phyloP scores from a whole-genome alignment of 2,888 invertebrate genomes.

The Ophion obscuratus region DNA sequence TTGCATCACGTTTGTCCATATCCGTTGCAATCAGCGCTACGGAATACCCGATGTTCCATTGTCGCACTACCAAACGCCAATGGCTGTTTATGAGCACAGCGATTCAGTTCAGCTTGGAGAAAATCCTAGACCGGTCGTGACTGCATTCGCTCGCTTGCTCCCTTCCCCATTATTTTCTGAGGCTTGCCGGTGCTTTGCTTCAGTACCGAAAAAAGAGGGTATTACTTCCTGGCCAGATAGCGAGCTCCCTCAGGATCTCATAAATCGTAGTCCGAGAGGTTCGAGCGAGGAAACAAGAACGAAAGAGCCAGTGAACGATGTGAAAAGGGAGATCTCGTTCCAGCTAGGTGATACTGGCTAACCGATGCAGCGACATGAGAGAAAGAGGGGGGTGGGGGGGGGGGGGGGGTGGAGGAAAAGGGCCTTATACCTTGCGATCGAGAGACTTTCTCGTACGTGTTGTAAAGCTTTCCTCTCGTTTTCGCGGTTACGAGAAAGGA shows the following conservation, averaged over 20 bases:
- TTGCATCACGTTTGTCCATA: too few species aligned
- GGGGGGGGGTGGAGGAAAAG: not conserved
- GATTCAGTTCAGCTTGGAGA: constrained; percentile 24
- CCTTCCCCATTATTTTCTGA: constrained; percentile 4
- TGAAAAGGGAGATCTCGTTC: constrained; percentile 53
- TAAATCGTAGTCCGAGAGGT: constrained; percentile 79
- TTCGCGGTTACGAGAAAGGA: constrained; percentile 35
- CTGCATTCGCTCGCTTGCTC: constrained; percentile 48
- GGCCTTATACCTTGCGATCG: constrained; percentile 2
- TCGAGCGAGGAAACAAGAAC: constrained; percentile 74
- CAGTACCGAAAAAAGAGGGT: constrained; percentile 74
- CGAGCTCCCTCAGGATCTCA: constrained; percentile 81
- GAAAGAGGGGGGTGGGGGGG: constrained; percentile 15
- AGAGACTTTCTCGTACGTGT: constrained; percentile 29
- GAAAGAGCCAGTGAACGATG: constrained; percentile 42
- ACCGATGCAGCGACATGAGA: constrained; percentile 45
- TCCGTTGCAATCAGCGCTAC: too few species aligned
- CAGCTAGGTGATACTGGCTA: constrained; percentile 57
- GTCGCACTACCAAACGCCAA: too few species aligned
- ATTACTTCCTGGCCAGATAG: constrained; percentile 81
- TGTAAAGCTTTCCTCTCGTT: constrained; percentile 24
- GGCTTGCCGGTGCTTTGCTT: constrained; percentile 8
- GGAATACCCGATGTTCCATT: too few species aligned
- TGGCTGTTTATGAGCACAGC: constrained; percentile 20
- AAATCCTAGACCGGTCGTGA: constrained; percentile 66